A percentile compares a stretch with the other conserved stretches of the same genome.
Evolutionary conservation across 2,113 vertebrate species (phyloP).

Genomic region (Myrmecophaga tridactyla): DNA sequence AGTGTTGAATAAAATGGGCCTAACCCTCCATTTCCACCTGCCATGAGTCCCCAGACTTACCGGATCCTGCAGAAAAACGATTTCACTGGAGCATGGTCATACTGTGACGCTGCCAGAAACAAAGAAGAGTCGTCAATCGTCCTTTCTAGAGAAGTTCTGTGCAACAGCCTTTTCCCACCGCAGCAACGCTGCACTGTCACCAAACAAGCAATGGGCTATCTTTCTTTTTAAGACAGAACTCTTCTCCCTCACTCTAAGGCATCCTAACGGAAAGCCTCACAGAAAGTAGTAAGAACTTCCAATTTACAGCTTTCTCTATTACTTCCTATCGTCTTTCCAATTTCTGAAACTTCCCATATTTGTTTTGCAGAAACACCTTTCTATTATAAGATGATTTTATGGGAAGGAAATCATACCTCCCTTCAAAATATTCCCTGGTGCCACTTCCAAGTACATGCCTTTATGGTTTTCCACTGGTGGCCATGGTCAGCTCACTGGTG

Average conservation of each 20-base stretch:
- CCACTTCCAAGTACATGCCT: fast-evolving
- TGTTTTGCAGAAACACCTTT: not conserved
- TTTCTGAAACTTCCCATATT: fast-evolving
- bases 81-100: slow-evolving; percentile 88
- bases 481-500: too few relatives aligned
- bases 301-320: fast-evolving
- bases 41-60: slow-evolving; percentile 75
- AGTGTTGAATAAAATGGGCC: not conserved
- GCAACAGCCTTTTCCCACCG: not conserved
- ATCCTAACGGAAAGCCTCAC: too few relatives aligned
- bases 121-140: slow-evolving; percentile 24
- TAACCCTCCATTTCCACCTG: fast-evolving
- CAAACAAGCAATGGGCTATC: not conserved
- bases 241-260: not conserved
- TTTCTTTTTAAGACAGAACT: not conserved
- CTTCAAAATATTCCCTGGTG: not conserved
- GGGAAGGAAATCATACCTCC: not conserved
- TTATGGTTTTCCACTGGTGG: not conserved
- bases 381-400: not conserved
- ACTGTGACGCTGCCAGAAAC: slow-evolving; percentile 79
- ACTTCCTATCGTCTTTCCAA: fast-evolving
- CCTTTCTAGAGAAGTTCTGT: too few relatives aligned
- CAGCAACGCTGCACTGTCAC: not conserved
- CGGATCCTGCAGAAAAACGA: slow-evolving; percentile 95
- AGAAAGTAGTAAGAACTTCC: fast-evolving